Percentiles rank a stretch among this genome's conserved stretches.
These are phyloP conservation scores for Hippoglossus stenolepis DNA, from an alignment of 2,113 vertebrate species.

Conservation along the genomic window DNA sequence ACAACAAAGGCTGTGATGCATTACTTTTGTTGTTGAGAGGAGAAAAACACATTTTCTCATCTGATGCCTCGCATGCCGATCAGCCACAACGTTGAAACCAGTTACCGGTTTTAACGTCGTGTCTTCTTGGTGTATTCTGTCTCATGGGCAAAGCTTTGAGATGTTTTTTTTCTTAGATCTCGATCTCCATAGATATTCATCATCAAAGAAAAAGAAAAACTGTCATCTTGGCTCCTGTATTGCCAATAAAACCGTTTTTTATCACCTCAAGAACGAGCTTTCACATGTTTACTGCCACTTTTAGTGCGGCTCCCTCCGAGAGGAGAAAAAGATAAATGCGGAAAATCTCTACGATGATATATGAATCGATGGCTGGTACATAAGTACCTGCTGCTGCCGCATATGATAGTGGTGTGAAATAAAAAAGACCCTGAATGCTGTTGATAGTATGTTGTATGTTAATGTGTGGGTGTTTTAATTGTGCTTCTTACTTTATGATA, in stretches of 20 bases:
- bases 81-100: too few species aligned
- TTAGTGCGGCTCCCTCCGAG: slow-evolving; percentile 6
- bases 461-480: neutral
- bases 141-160: slow-evolving; percentile 20
- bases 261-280: neutral
- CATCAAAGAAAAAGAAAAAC: neutral
- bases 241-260: slow-evolving; percentile 7
- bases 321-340: neutral
- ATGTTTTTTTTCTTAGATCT: slow-evolving; percentile 9
- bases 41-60: neutral
- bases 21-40: neutral
- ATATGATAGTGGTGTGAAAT: neutral
- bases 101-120: neutral
- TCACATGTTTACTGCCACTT: slow-evolving; percentile 18
- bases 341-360: neutral
- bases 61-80: neutral
- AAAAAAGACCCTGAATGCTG: neutral
- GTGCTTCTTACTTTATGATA: neutral
- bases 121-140: neutral
- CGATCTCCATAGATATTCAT: slow-evolving; percentile 11
- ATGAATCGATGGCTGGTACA: neutral
- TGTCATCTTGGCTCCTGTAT: neutral
- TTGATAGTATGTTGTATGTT: neutral
- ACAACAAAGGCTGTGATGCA: neutral
- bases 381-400: neutral